Evolutionary conservation across 2,113 vertebrate species (phyloP).

Genomic region (Ceratotherium simum): DNA sequence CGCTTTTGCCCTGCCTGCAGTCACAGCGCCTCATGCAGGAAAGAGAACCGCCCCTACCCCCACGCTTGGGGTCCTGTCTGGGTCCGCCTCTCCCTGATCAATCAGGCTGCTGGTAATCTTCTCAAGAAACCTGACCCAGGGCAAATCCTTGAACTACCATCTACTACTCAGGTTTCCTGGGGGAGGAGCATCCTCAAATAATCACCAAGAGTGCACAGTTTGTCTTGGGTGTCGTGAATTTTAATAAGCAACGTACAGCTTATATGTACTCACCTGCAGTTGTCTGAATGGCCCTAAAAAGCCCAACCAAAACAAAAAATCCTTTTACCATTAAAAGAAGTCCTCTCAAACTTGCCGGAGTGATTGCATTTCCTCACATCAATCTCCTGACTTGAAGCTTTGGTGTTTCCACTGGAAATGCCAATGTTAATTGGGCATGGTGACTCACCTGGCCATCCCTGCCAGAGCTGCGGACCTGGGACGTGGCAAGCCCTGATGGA

Average conservation of each 20-base stretch:
- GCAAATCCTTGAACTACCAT: neutral
- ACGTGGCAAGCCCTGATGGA: neutral
- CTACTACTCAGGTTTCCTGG: neutral
- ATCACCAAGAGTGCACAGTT: neutral
- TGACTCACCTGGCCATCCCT: neutral
- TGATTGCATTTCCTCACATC: neutral
- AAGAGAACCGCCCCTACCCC: neutral
- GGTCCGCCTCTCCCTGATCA: neutral
- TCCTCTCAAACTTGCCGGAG: neutral
- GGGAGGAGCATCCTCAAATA: neutral
- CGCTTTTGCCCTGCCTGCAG: neutral
- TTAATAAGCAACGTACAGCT: neutral
- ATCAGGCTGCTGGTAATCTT: neutral
- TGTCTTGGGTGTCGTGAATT: neutral
- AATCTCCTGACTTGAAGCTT: neutral
- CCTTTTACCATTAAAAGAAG: neutral
- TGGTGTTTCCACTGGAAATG: neutral
- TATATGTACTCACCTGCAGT: neutral
- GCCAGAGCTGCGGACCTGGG: neutral
- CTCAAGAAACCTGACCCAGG: neutral
- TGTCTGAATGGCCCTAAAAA: neutral
- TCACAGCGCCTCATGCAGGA: neutral
- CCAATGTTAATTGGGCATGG: neutral
- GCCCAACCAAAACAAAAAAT: neutral
- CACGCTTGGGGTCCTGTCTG: neutral